Base-by-base conservation (phyloP, 2,888 invertebrate species). In the Tinea pellionella region DNA sequence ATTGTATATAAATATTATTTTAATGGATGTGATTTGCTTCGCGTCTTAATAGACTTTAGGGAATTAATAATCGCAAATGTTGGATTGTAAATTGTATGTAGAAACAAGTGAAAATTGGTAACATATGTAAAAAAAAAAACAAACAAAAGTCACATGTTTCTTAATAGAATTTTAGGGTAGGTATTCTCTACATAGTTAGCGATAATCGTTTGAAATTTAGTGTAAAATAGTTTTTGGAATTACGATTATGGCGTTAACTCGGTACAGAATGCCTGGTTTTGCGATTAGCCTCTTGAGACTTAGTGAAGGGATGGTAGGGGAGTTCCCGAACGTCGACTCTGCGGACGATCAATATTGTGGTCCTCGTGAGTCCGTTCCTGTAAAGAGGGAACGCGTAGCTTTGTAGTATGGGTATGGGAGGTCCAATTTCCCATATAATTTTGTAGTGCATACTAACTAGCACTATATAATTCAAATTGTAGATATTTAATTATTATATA, bases 401-500 rank as follows among this genome's bases (percentile, higher is more conserved):
- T 51, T 8, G 19, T 13, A 24, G 37, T 37, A 37, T n/a, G n/a
- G 6, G 24, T 37, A 37, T 2, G 3, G 37, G 37, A 9, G 37
- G 37, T 37, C 2, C 37, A 37, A 37, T 37, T 37, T 37, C 37
- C 37, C 37, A 37, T 37, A 37, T 37, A n/a, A 12, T 37, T 37
- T 37, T 37, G 9, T 37, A 37, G 37, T 37, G 37, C 37, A 9
- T n/a, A 37, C 11, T 37, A n/a, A n/a, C n/a, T 9, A 9, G 37
- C 37, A 37, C 37, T 82, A 74, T 75, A 78, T 77, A 77, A 78
- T 83, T 81, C 82, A 77, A 85, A 83, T 84, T 87, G 87, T 86
- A 87, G 87, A 86, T 87, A 87, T 83, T 80, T 86, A 86, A 86
- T 85, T 85, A 85, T 85, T 59, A 80, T 80, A 86, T 86, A 87